Evolutionary conservation across 2,113 vertebrate genomes (phyloP).

Genomic region (Glaucidium brasilianum): DNA sequence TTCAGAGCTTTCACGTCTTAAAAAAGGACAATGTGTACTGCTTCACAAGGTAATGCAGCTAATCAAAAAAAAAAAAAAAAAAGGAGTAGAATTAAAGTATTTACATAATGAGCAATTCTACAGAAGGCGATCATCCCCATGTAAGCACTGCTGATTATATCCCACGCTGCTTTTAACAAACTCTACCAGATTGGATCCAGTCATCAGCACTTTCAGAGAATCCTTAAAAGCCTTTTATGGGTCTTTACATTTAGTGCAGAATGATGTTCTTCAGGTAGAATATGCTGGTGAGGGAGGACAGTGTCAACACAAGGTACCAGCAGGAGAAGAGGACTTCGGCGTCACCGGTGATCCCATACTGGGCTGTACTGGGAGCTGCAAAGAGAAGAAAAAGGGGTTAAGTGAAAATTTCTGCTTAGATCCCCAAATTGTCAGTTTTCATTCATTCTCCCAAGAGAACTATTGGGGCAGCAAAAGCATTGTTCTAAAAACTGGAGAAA

Average conservation of each 20-base stretch:
- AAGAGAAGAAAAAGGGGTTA: slow-evolving; percentile 70
- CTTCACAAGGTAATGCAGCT: slow-evolving; percentile 89
- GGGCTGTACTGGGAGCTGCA: slow-evolving; percentile 94
- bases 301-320: slow-evolving; percentile 90
- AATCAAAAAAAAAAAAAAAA: slow-evolving; percentile 69
- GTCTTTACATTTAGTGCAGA: slow-evolving; percentile 91
- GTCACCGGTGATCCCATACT: slow-evolving; percentile 90
- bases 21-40: slow-evolving; percentile 89
- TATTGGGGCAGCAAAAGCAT: neutral
- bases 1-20: slow-evolving; percentile 82
- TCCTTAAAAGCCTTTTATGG: slow-evolving; percentile 88
- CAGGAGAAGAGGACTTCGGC: slow-evolving; percentile 90
- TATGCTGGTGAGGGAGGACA: slow-evolving; percentile 92
- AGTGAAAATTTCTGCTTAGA: neutral
- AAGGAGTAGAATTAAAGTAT: slow-evolving; percentile 88
- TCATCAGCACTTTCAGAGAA: slow-evolving; percentile 89
- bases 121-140: slow-evolving; percentile 83
- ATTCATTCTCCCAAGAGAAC: neutral
- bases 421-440: neutral
- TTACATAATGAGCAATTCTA: slow-evolving; percentile 95
- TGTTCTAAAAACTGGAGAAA: neutral
- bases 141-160: slow-evolving; percentile 88
- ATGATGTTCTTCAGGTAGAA: slow-evolving; percentile 88
- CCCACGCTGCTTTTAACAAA: slow-evolving; percentile 87
- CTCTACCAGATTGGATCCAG: slow-evolving; percentile 94